Percentiles rank a stretch among this genome's conserved stretches.
phyloP scores from a whole-genome alignment of 1,140 invertebrate genomes.

The Bombus picipes region DNA sequence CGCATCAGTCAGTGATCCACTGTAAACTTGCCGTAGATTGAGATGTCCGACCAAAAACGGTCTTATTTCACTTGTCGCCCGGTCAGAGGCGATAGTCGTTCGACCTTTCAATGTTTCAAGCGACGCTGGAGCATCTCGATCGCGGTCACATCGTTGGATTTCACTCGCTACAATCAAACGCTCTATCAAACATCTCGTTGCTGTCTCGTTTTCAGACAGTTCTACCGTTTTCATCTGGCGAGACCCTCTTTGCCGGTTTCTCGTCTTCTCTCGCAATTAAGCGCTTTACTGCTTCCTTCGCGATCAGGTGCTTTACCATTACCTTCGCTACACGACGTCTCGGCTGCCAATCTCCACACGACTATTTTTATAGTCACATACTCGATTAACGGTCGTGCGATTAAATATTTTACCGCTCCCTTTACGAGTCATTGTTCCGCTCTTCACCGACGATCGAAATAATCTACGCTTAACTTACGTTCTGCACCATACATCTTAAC shows the following conservation, averaged over 20 bases:
- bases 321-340: background rate
- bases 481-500: background rate
- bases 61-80: background rate
- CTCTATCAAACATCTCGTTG: background rate
- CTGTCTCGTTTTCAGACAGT: background rate
- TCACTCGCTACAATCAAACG: background rate
- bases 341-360: background rate
- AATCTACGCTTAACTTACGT: background rate
- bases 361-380: constrained; percentile 1
- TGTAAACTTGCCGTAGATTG: background rate
- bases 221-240: background rate
- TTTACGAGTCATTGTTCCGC: background rate
- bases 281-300: background rate
- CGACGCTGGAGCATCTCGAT: too few species aligned
- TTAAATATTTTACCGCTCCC: constrained; percentile 9
- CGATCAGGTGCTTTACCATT: background rate
- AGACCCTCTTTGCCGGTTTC: too few species aligned
- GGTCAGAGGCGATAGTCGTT: background rate
- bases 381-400: constrained; percentile 1
- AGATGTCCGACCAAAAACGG: background rate
- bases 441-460: background rate
- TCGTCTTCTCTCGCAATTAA: background rate
- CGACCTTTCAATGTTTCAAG: background rate
- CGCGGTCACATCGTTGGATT: background rate
- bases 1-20: too few species aligned